Percentiles rank a stretch among this genome's conserved stretches.
phyloP scores from a whole-genome alignment of 2,797 vertebrate genomes.

The Microtus obscurus region DNA sequence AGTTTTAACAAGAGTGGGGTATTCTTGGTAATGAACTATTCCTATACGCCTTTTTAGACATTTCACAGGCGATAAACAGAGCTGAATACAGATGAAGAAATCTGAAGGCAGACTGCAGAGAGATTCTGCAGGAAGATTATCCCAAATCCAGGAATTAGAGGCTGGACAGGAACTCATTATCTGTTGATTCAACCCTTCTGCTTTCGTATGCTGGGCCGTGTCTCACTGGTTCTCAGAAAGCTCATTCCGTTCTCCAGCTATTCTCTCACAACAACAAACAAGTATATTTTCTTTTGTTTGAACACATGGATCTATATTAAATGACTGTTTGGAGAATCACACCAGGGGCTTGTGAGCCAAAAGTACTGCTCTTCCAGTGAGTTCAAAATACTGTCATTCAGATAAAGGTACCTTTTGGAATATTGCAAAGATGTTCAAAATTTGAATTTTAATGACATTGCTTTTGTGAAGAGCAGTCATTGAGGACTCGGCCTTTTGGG shows the following conservation, averaged over 20 bases:
- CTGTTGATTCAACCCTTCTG: not conserved
- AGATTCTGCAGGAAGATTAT: not conserved
- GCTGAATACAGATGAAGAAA: slow-evolving; percentile 48
- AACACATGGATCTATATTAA: slow-evolving; percentile 30
- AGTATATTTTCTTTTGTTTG: slow-evolving; percentile 63
- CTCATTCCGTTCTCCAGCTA: not conserved
- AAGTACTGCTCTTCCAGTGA: slow-evolving; percentile 23
- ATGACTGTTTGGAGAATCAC: slow-evolving; percentile 47
- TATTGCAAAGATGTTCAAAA: slow-evolving; percentile 49
- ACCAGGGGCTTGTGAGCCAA: slow-evolving; percentile 12
- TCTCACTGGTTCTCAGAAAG: not conserved
- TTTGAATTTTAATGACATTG: slow-evolving; percentile 71
- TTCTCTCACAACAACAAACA: slow-evolving; percentile 51
- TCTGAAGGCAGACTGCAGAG: not conserved
- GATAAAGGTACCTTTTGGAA: slow-evolving; percentile 56
- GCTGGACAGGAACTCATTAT: not conserved
- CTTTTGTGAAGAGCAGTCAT: slow-evolving; percentile 50
- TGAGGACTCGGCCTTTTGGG: slow-evolving; percentile 55
- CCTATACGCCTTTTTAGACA: slow-evolving; percentile 4
- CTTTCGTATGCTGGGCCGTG: not conserved
- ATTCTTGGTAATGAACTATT: not conserved
- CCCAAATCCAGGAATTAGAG: slow-evolving; percentile 35
- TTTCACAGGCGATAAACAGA: slow-evolving; percentile 21
- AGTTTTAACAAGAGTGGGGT: not conserved
- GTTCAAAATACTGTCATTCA: slow-evolving; percentile 49